Percentiles rank a stretch among this genome's conserved stretches.
These are phyloP conservation scores for Champsocephalus gunnari DNA, from an alignment of 2,797 vertebrate genomes.

Conservation along the genomic window DNA sequence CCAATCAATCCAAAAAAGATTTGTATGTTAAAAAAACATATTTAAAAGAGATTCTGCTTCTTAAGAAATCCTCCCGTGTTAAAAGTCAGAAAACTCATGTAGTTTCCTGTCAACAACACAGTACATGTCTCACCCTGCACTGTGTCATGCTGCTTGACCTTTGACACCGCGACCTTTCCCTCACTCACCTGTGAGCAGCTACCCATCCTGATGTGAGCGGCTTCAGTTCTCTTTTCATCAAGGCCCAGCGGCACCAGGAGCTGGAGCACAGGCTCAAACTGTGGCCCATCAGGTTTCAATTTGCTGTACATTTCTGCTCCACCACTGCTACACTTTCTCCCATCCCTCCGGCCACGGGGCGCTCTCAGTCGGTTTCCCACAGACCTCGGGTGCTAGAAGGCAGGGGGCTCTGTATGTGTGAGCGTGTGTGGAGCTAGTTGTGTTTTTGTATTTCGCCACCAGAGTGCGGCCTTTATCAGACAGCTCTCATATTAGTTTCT, in stretches of 20 bases:
- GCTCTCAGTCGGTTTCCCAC: constrained; percentile 65
- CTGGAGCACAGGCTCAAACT: constrained; percentile 66
- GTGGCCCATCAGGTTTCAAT: constrained; percentile 81
- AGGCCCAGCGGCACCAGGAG: constrained; percentile 49
- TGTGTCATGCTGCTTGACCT: constrained; percentile 49
- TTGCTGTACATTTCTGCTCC: constrained; percentile 75
- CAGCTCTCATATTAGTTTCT: constrained; percentile 24
- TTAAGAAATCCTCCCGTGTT: constrained; percentile 12
- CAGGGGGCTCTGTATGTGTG: constrained; percentile 35
- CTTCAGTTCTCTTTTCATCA: constrained; percentile 46
- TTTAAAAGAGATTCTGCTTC: not conserved
- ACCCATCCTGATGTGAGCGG: constrained; percentile 44
- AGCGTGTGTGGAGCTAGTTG: constrained; percentile 13
- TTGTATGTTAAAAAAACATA: too few species aligned
- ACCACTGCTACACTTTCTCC: constrained; percentile 72
- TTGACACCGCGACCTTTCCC: constrained; percentile 56
- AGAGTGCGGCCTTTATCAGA: constrained; percentile 58
- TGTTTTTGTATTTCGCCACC: constrained; percentile 49
- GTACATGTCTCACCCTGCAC: constrained; percentile 27
- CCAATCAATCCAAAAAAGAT: too few species aligned
- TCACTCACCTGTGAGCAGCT: constrained; percentile 35
- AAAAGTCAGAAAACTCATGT: not conserved
- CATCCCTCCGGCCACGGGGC: constrained; percentile 60
- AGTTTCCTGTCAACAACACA: constrained; percentile 19
- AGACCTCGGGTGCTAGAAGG: constrained; percentile 61